Base-by-base conservation (phyloP, 2,797 vertebrate species). In the Phaenicophaeus curvirostris region DNA sequence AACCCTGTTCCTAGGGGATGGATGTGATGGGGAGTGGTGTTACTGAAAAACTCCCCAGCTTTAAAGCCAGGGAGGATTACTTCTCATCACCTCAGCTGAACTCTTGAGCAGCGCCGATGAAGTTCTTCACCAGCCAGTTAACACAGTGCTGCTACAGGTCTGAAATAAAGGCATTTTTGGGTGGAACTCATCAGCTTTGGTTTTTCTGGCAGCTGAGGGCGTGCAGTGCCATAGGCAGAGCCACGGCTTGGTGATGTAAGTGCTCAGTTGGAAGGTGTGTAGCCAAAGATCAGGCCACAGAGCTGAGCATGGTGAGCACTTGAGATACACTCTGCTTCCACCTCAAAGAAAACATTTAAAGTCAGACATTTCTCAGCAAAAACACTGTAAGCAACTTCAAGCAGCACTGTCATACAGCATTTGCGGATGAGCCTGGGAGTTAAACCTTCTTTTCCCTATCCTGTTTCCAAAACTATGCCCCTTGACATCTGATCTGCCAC, bases 141-240 rank as follows among this genome's bases (percentile, higher is more conserved):
- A 18, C 2, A 30, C 50, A 25, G 80, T 15, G 1, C 39, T 8
- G 5, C 50, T 44, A 13, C 16, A 5, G 2, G 2, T 21, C 15
- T 15, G 23, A 53, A 72, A 35, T 44, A 0, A 69, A 39, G 77
- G 28, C 9, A 0, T 8, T 28, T 31, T 27, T 46, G 11, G 6
- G 1, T 23, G 63, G 33, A 78, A 27, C 33, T 24, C 37, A 0
- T 3, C 11, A 25, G 73, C 4, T 37, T 13, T 8, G 18, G 1
- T 2, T n/a, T 17, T 8, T 4, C 2, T 13, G 0, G 0, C 37
- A 8, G 30, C 8, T 10, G n/a, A 3, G 1, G 27, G 37, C 10
- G 2, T 9, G 4, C 3, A 2, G 35, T 1, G 2, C 19, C 1
- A 3, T 5, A 2, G 1, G 7, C 35, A 7, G 53, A 37, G 19